A percentile compares a stretch with the other conserved stretches of the same genome.
phyloP scores from a whole-genome alignment of 2,888 invertebrate species.

The Branchellion lobata region DNA sequence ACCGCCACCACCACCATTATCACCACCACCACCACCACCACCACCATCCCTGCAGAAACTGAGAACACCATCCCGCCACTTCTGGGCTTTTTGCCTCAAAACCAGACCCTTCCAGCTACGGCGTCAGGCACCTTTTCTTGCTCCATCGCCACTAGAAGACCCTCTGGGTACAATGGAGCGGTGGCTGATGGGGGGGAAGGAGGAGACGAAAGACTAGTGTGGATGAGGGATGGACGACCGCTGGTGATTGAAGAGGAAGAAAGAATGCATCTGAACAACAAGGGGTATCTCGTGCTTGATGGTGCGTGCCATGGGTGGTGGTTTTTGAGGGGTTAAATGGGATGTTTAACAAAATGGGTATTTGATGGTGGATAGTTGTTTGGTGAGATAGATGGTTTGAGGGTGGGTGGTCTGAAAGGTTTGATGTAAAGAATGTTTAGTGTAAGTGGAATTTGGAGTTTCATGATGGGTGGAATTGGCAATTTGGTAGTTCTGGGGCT shows the following conservation, averaged over 20 bases:
- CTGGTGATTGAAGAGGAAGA: neutral
- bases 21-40: too few relatives aligned
- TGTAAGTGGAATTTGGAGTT: too few relatives aligned
- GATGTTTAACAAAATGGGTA: neutral
- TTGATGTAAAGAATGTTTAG: too few relatives aligned
- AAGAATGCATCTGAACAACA: slow-evolving; percentile 14
- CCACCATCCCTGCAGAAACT: neutral
- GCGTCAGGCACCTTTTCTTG: slow-evolving; percentile 79
- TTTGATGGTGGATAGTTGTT: neutral
- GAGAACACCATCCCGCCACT: slow-evolving; percentile 70
- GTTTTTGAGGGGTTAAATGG: neutral
- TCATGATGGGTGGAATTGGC: too few relatives aligned
- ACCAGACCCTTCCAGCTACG: slow-evolving; percentile 80
- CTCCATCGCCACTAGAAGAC: slow-evolving; percentile 60
- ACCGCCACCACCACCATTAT: too few relatives aligned
- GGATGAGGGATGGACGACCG: neutral
- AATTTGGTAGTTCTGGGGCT: too few relatives aligned
- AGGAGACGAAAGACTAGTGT: neutral
- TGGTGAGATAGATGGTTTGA: too few relatives aligned
- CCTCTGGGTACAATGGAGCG: slow-evolving; percentile 4
- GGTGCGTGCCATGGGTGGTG: too few relatives aligned
- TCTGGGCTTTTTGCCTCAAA: slow-evolving; percentile 80
- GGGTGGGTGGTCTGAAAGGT: too few relatives aligned
- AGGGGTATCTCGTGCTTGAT: neutral
- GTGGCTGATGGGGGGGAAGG: slow-evolving; percentile 23